Conservation (phyloP, 2,888 invertebrate species). For the Drosophila formosana region DNA sequence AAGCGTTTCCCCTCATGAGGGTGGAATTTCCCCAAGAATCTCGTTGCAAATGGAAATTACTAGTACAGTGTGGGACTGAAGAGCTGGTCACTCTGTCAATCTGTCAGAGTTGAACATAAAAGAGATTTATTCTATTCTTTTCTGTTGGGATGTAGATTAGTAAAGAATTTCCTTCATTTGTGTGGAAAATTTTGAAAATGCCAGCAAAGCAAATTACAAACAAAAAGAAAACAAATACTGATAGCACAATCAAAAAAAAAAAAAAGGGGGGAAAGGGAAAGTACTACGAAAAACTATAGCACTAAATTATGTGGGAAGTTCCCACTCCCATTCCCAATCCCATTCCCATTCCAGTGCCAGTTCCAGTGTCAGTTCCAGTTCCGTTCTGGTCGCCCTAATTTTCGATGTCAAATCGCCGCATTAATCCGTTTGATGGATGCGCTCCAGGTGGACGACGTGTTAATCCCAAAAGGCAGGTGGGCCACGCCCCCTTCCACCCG, state of each 20-base stretch:
- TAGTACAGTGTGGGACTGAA: too few relatives aligned
- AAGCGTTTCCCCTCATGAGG: too few relatives aligned
- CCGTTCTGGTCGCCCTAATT: conserved; percentile 17
- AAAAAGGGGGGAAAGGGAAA: not conserved
- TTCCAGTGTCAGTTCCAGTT: conserved; percentile 4
- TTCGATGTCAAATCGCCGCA: conserved; percentile 34
- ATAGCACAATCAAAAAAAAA: conserved; percentile 11
- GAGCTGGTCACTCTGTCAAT: too few relatives aligned
- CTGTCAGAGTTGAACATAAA: too few relatives aligned
- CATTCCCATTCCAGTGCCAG: not conserved
- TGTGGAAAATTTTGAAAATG: not conserved
- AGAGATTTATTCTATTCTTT: too few relatives aligned
- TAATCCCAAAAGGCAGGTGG: conserved; percentile 50
- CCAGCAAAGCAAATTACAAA: not conserved
- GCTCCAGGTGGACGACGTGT: conserved; percentile 53
- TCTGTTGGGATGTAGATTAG: not conserved
- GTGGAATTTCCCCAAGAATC: too few relatives aligned
- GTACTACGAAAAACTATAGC: not conserved
- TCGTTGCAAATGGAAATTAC: too few relatives aligned
- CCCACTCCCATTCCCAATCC: not conserved
- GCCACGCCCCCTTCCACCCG: not conserved
- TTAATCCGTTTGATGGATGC: conserved; percentile 68
- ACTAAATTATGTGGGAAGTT: not conserved
- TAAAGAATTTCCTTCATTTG: not conserved
- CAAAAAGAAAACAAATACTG: conserved; percentile 4